Conservation (phyloP, 2,113 vertebrate genomes). For the Aspidoscelis tigris region DNA sequence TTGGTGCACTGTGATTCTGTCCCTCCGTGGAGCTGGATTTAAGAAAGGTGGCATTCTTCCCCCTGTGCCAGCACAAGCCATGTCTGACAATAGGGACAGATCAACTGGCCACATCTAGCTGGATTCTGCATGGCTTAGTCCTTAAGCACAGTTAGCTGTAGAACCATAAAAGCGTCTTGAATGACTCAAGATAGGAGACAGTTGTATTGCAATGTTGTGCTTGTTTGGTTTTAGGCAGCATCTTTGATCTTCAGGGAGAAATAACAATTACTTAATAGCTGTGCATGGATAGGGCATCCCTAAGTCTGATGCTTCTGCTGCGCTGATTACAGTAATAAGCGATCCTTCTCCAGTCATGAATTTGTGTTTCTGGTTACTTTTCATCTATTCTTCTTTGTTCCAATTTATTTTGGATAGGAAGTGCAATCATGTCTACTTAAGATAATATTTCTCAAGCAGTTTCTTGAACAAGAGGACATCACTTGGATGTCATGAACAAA, state of each 20-base stretch:
- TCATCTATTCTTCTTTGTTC: background rate
- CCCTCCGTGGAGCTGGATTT: no score
- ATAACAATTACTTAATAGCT: background rate
- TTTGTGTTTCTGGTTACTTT: background rate
- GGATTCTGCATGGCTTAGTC: no score
- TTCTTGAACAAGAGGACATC: background rate
- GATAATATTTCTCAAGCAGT: background rate
- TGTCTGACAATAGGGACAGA: no score
- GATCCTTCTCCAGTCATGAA: background rate
- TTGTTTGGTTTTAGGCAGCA: background rate
- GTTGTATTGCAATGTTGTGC: background rate
- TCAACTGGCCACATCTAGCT: no score
- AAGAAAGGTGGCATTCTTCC: no score
- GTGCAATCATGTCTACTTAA: background rate
- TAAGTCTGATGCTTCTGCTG: background rate
- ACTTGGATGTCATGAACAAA: background rate
- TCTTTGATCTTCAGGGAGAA: background rate
- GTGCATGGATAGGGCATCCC: no score
- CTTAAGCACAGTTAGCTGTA: background rate
- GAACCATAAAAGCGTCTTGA: background rate
- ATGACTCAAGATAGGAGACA: background rate
- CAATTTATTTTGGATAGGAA: slow-evolving; percentile 19
- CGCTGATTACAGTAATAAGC: background rate
- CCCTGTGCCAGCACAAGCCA: no score
- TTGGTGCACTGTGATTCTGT: no score